A percentile compares a stretch with the other conserved stretches of the same genome.
Conservation (phyloP, 1,140 invertebrate genomes). For the Portunus trituberculatus region DNA sequence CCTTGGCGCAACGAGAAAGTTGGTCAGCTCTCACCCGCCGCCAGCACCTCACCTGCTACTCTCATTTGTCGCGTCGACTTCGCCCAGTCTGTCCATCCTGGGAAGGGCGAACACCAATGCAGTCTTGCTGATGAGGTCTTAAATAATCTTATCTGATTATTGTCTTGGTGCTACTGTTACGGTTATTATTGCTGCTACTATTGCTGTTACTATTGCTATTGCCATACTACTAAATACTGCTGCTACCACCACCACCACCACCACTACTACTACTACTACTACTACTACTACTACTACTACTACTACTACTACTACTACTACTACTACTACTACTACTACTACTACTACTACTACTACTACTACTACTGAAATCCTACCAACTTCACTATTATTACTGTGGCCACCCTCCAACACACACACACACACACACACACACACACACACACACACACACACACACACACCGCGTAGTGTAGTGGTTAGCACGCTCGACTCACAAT, state of each 20-base stretch:
- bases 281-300: conserved; percentile 21
- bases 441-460: too few species aligned
- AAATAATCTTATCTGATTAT: too few species aligned
- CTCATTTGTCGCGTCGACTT: not conserved
- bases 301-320: conserved; percentile 15
- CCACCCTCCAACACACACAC: too few species aligned
- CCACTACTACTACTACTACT: conserved; percentile 22
- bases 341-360: not conserved
- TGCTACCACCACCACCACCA: not conserved
- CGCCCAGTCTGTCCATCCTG: not conserved
- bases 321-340: not conserved
- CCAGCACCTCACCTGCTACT: not conserved
- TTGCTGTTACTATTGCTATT: too few species aligned
- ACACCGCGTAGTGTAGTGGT: too few species aligned
- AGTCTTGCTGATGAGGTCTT: too few species aligned
- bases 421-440: too few species aligned
- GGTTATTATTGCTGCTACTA: too few species aligned
- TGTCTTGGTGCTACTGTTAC: too few species aligned
- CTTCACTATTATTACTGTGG: not conserved
- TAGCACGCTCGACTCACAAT: too few species aligned
- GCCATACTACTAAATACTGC: too few species aligned
- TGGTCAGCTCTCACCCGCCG: not conserved
- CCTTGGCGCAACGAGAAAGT: not conserved
- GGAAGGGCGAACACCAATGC: not conserved
- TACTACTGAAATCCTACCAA: not conserved